phyloP scores from a whole-genome alignment of 2,888 invertebrate genomes.

The Agonopterix alstromeriana region DNA sequence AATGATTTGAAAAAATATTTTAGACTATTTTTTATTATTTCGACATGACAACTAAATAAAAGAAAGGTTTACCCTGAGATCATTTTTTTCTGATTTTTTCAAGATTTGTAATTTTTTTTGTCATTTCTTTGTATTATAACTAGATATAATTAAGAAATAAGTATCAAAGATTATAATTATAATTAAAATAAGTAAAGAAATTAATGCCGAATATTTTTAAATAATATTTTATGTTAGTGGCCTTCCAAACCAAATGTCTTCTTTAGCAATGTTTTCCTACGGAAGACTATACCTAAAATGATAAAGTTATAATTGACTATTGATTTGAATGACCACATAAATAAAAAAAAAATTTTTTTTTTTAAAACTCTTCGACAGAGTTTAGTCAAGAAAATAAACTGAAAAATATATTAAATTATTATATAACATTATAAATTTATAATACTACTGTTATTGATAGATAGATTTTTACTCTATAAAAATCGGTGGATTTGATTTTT shows the following conservation, averaged over 20 bases:
- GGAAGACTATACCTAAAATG: too few species aligned
- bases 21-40: conserved; percentile 7
- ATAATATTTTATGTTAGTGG: conserved; percentile 7
- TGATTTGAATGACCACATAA: too few species aligned
- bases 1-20: conserved; percentile 5
- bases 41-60: conserved; percentile 11
- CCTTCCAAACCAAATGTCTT: too few species aligned
- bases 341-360: conserved; percentile 5
- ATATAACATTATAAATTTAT: conserved; percentile 11
- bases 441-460: conserved; percentile 9
- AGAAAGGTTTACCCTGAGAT: conserved; percentile 41
- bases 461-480: conserved; percentile 18
- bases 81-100: conserved; percentile 55
- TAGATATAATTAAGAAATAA: conserved; percentile 33
- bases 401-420: conserved; percentile 14
- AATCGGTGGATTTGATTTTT: conserved; percentile 39
- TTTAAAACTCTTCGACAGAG: conserved; percentile 14
- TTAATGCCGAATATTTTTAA: conserved; percentile 15
- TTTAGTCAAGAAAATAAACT: conserved; percentile 12
- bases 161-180: conserved; percentile 29
- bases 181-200: conserved; percentile 15
- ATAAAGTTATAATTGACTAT: too few species aligned
- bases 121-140: conserved; percentile 42
- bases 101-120: conserved; percentile 55
- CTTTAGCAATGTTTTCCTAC: too few species aligned